Base-by-base conservation (phyloP, 2,888 invertebrate species). In the Theodoxus fluviatilis region DNA sequence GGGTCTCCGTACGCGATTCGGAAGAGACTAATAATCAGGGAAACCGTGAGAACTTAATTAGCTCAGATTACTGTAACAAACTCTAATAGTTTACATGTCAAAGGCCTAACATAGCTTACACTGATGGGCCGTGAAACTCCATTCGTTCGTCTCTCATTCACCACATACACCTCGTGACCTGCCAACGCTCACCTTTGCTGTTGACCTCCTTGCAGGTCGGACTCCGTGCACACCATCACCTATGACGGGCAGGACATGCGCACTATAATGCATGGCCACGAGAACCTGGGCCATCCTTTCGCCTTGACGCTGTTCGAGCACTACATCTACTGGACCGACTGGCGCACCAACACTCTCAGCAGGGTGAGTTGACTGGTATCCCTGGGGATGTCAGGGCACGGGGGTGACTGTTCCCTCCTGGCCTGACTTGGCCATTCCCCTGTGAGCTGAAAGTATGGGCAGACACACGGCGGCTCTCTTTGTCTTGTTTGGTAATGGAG, bases 271-370 rank as follows among this genome's bases (percentile, higher is more conserved):
- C 90, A 91, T 74, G 92, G 92, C 68, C 93, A 93, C 85, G 91
- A 92, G 71, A 90, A 92, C 79, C 79, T 88, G 69, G 91, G 93
- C 64, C 96, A 96, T 89, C 95, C 96, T 0, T 96, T 96, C 89
- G 94, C 95, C 63, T 92, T 96, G 75, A 91, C 94, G 0, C 89
- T 95, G 71, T 95, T 93, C 89, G 95, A 93, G 84, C 92, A 92
- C 83, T 92, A 93, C 87, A 92, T 96, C 15, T 96, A 94, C 89
- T 96, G 95, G 95, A 95, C 95, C 0, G 96, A 96, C 88, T 96
- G 96, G 96, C 90, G 94, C 75, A 92, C 92, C 70, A 94, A 94
- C 85, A 92, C 93, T 74, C 93, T 96, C 2, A 92, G 94, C 78
- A 89, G 93, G 78, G 87, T 87, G 75, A 77, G 81, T 70, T 31